phyloP scores from a whole-genome alignment of 2,888 invertebrate genomes.

The Nineta flava region DNA sequence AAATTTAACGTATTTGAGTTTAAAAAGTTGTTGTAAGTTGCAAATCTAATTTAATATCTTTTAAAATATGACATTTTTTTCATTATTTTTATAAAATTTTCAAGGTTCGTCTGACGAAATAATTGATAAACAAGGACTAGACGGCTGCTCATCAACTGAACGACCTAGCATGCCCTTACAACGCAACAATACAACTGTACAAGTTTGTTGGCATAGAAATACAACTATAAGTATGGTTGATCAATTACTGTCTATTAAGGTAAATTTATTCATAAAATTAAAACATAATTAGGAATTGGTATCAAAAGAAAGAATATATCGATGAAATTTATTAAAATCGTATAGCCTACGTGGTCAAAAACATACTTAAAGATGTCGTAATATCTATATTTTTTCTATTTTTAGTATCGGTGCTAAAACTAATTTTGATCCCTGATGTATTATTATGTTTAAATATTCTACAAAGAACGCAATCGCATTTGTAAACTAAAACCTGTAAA shows the following conservation, averaged over 20 bases:
- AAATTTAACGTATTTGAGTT: slow-evolving; percentile 40
- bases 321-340: too few species aligned
- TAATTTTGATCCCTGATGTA: too few species aligned
- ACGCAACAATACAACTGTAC: slow-evolving; percentile 68
- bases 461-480: too few species aligned
- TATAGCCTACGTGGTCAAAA: too few species aligned
- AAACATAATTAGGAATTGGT: too few species aligned
- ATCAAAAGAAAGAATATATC: too few species aligned
- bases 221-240: slow-evolving; percentile 67
- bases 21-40: slow-evolving; percentile 46
- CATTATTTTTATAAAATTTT: slow-evolving; percentile 15
- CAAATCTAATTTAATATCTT: background rate
- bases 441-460: too few species aligned
- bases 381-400: too few species aligned
- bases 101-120: slow-evolving; percentile 59
- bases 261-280: slow-evolving; percentile 18
- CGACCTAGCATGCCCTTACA: slow-evolving; percentile 34
- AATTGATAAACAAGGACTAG: slow-evolving; percentile 41
- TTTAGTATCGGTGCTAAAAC: too few species aligned
- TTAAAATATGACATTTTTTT: background rate
- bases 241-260: slow-evolving; percentile 55
- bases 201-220: slow-evolving; percentile 96
- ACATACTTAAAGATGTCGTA: too few species aligned
- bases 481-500: too few species aligned
- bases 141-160: slow-evolving; percentile 26